A percentile compares a stretch with the other conserved stretches of the same genome.
These are phyloP conservation scores for Thalassoma bifasciatum DNA, from an alignment of 2,113 vertebrate species.

Conservation along the genomic window DNA sequence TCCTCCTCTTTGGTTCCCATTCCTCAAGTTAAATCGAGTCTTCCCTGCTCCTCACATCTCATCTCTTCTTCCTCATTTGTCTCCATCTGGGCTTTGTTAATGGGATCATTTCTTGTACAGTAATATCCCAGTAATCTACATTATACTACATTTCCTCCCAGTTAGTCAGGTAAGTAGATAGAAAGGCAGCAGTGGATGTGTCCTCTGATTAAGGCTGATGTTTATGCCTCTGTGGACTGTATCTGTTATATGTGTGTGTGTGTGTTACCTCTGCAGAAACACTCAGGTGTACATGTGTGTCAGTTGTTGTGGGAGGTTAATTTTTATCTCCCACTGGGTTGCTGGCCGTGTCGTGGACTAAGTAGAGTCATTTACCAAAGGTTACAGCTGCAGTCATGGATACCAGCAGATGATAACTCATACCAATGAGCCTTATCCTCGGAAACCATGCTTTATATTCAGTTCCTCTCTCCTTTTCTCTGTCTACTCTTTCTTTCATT, in stretches of 20 bases:
- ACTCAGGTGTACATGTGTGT: conserved; percentile 27
- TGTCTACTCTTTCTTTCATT: conserved; percentile 14
- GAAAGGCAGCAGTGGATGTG: conserved; percentile 50
- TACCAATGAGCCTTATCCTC: conserved; percentile 66
- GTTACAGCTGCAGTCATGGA: conserved; percentile 72
- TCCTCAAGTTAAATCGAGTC: conserved; percentile 67
- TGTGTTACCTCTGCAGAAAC: conserved; percentile 7
- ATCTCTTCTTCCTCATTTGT: conserved; percentile 16
- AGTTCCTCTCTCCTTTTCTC: conserved; percentile 27
- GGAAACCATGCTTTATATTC: conserved; percentile 45
- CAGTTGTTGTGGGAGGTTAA: conserved; percentile 65
- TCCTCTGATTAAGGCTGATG: conserved; percentile 34
- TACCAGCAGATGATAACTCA: conserved; percentile 69
- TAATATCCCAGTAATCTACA: conserved; percentile 49
- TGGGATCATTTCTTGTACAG: conserved; percentile 52
- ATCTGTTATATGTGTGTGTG: neutral
- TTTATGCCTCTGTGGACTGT: conserved; percentile 1
- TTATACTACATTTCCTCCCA: conserved; percentile 40
- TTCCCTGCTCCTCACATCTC: conserved; percentile 34
- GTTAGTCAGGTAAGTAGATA: conserved; percentile 37
- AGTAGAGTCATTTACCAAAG: conserved; percentile 76
- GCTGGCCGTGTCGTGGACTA: conserved; percentile 67
- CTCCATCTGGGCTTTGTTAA: conserved; percentile 54
- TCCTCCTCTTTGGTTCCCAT: conserved; percentile 36
- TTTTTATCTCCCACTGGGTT: conserved; percentile 61